Percentiles rank a stretch among this genome's conserved stretches.
Evolutionary conservation across 2,797 vertebrate genomes (phyloP).

Genomic region (Acridotheres tristis): DNA sequence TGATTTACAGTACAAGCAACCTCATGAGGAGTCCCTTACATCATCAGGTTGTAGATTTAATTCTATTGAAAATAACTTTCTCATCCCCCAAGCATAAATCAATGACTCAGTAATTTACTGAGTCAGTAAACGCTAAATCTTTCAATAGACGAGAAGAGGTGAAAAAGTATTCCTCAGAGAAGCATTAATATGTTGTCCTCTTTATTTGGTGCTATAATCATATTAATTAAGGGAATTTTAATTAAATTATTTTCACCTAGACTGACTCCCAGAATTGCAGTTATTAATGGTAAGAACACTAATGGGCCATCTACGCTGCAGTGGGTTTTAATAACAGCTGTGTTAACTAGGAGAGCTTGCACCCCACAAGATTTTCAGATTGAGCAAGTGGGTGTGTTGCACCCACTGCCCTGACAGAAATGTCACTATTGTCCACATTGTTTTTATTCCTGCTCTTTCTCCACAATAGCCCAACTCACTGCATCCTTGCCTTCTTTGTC

Average conservation of each 20-base stretch:
- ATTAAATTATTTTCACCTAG: conserved; percentile 30
- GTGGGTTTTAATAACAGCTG: background rate
- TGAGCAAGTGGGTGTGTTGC: conserved; percentile 40
- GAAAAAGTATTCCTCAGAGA: background rate
- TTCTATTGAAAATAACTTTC: conserved; percentile 15
- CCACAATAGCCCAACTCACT: conserved; percentile 46
- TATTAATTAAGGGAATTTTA: conserved; percentile 35
- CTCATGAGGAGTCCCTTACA: background rate
- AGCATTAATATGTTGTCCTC: background rate
- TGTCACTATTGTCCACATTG: conserved; percentile 30
- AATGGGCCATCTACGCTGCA: background rate
- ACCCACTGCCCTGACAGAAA: conserved; percentile 54
- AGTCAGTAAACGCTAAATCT: background rate
- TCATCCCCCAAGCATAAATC: background rate
- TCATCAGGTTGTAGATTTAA: background rate
- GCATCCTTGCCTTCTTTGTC: conserved; percentile 44
- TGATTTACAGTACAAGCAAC: background rate
- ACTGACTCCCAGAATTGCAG: background rate
- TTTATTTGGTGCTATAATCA: conserved; percentile 4
- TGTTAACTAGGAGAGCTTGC: background rate
- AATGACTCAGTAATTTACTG: background rate
- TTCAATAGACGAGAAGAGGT: background rate
- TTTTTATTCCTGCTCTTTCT: background rate
- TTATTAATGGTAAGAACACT: background rate
- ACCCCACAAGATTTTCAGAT: conserved; percentile 2